Evolutionary conservation across 64 coral and sea anemone genomes (phyloP), one percentile per base, ranked within the genome.

Genomic region (Montipora capricornis): DNA sequence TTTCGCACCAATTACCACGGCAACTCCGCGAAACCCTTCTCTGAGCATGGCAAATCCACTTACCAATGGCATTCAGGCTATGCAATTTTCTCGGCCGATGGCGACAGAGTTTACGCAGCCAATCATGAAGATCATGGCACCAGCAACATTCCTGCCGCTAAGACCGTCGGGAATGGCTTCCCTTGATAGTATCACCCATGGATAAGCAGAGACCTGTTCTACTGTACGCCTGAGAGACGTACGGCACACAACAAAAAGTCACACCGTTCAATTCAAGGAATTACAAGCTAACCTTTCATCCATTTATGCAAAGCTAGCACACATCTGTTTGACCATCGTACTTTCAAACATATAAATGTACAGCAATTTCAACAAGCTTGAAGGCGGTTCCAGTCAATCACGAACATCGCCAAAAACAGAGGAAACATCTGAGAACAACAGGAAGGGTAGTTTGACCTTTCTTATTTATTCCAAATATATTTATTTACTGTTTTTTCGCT

Each of bases 1-100:
- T 52, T 98, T 89, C 44, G 96, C 96, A 15, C 96, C 96, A 64
- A 94, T 98, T n/a, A 95, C 93, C 6, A 98, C 89, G 48, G 87
- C 81, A 14, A 87, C 83, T 12, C 96, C 96, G 3, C 76, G 96
- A 48, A 92, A 90, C 77, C 94, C 93, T 15, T 95, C 93, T 11
- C 90, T 98, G 6, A 90, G 93, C 4, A 84, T 94, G 60, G 79
- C 87, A 14, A 94, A 83, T 75, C 93, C 77, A 15, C 68, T 94
- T 51, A 73, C 93, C 68, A 94, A 94, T 75, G 87, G 93, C 6
- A 90, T 94, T 7, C 93, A 94, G 15, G 80, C 93, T 24, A 94
- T 94, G 93, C 93, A 94, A 59, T 94, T 94, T 13, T 81, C 93
- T 75, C 87, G 93, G 17, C 93, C 93, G 13, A 94, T 94, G 93